A percentile compares a stretch with the other conserved stretches of the same genome.
These are phyloP conservation scores for Copidosoma aretas DNA, from an alignment of 2,888 invertebrate genomes.

Conservation along the genomic window DNA sequence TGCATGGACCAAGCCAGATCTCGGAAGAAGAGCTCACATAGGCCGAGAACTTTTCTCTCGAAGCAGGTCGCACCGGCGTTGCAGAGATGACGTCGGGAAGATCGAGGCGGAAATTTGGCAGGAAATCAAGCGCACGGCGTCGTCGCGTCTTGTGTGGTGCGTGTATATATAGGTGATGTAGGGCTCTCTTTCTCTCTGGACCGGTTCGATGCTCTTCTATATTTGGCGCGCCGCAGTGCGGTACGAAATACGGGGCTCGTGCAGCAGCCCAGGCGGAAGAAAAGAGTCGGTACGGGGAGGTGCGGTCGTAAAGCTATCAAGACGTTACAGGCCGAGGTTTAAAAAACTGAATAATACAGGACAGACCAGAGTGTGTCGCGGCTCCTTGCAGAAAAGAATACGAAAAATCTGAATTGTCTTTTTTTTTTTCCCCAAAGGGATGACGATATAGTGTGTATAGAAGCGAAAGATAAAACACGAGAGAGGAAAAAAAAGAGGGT, in stretches of 20 bases:
- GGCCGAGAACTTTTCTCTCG: too few relatives aligned
- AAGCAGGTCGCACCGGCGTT: too few relatives aligned
- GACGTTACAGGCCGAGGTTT: too few relatives aligned
- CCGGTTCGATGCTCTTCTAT: conserved; percentile 28
- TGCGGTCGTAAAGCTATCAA: too few relatives aligned
- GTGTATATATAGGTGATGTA: not conserved
- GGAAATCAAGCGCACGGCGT: conserved; percentile 41
- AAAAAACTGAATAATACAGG: conserved; percentile 1
- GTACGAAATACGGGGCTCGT: conserved; percentile 8
- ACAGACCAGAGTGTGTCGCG: conserved; percentile 5
- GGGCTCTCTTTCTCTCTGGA: conserved; percentile 8
- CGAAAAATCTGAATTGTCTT: too few relatives aligned
- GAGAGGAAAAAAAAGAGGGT: conserved; percentile 31
- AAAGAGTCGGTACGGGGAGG: conserved; percentile 8
- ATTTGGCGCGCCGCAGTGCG: conserved; percentile 46
- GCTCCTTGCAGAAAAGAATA: too few relatives aligned
- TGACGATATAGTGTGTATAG: too few relatives aligned
- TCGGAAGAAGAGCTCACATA: too few relatives aligned
- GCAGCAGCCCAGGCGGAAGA: conserved; percentile 34
- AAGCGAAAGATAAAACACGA: too few relatives aligned
- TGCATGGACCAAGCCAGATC: too few relatives aligned
- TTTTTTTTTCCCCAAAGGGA: too few relatives aligned
- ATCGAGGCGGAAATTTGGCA: conserved; percentile 41
- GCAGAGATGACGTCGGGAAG: too few relatives aligned
- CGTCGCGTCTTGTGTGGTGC: not conserved